Percentiles rank a stretch among this genome's conserved stretches.
phyloP scores from a whole-genome alignment of 2,888 invertebrate species.

The Parnassius orleans region DNA sequence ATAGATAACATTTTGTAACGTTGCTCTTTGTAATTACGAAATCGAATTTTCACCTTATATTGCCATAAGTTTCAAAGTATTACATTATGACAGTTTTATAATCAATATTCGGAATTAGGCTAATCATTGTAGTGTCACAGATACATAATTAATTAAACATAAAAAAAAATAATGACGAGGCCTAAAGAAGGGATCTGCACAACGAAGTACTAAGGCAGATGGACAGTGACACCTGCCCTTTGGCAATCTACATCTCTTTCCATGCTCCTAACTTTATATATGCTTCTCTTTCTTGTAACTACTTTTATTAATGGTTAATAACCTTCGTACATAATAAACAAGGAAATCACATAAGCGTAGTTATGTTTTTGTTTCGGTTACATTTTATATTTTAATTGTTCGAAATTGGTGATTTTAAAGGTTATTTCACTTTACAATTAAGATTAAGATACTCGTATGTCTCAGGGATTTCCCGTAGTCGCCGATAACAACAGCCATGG shows the following conservation, averaged over 20 bases:
- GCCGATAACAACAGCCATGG: too few relatives aligned
- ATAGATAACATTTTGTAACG: background rate
- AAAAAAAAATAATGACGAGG: constrained; percentile 40
- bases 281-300: constrained; percentile 42
- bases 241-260: constrained; percentile 54
- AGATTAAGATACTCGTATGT: too few relatives aligned
- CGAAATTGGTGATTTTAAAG: constrained; percentile 4
- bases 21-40: constrained; percentile 5
- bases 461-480: too few relatives aligned
- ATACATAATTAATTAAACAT: constrained; percentile 36
- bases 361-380: background rate
- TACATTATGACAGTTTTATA: constrained; percentile 16
- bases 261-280: constrained; percentile 42
- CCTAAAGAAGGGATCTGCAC: constrained; percentile 44
- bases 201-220: constrained; percentile 57
- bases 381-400: constrained; percentile 28
- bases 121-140: constrained; percentile 17
- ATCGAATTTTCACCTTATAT: constrained; percentile 1
- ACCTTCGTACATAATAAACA: constrained; percentile 36
- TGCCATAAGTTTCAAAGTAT: constrained; percentile 6
- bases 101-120: constrained; percentile 11
- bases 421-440: too few relatives aligned
- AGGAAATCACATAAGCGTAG: constrained; percentile 32
- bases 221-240: constrained; percentile 65
- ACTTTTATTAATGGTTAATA: constrained; percentile 41